A percentile compares a stretch with the other conserved stretches of the same genome.
These are phyloP conservation scores for Diplosoma virens DNA, from an alignment of 23 tunicate species.

Conservation along the genomic window DNA sequence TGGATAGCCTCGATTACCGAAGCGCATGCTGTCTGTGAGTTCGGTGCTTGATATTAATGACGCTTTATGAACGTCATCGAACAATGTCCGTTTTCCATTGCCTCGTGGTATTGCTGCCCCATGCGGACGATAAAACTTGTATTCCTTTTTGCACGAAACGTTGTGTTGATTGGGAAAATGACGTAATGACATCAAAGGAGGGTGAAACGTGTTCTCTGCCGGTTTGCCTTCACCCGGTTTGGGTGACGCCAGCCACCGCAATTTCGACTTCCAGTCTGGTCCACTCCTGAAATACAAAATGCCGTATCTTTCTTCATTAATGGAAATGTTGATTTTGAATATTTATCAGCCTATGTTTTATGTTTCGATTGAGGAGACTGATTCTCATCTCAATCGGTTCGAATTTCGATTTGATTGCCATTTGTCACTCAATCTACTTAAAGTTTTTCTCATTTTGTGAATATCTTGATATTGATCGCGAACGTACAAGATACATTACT, in stretches of 20 bases:
- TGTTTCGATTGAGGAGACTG: too few relatives aligned
- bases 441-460: too few relatives aligned
- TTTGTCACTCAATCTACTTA: too few relatives aligned
- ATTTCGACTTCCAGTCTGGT: conserved; percentile 74
- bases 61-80: conserved; percentile 51
- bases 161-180: conserved; percentile 62
- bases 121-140: conserved; percentile 74
- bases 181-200: conserved; percentile 70
- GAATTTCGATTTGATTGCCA: too few relatives aligned
- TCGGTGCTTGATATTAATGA: conserved; percentile 47
- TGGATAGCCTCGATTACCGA: conserved; percentile 55
- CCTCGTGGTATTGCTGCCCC: conserved; percentile 50
- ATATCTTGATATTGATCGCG: too few relatives aligned
- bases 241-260: conserved; percentile 83
- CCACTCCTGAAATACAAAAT: conserved; percentile 51
- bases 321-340: neutral
- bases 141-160: conserved; percentile 34
- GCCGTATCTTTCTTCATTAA: neutral
- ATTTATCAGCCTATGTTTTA: neutral
- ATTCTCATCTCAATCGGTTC: too few relatives aligned
- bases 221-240: conserved; percentile 37
- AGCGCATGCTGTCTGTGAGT: conserved; percentile 45
- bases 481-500: too few relatives aligned
- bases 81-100: conserved; percentile 68
- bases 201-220: conserved; percentile 52